Conservation (phyloP, 2,113 vertebrate species). For the Hypocryptadius cinnamomeus region DNA sequence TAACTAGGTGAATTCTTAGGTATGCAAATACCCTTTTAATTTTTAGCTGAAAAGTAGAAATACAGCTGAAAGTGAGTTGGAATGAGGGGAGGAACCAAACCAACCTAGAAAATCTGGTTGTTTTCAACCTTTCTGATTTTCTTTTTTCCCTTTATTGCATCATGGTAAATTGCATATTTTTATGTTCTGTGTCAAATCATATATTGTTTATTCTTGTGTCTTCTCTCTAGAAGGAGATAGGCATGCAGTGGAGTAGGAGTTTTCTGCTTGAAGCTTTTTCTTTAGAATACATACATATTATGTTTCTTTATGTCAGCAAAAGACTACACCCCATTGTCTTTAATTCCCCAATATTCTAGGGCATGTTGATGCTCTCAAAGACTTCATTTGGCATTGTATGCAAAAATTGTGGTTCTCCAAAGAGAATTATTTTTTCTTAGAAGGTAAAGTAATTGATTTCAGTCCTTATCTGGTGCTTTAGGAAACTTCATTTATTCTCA, state of each 20-base stretch:
- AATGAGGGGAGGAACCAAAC: not conserved
- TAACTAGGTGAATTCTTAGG: not conserved
- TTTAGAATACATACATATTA: not conserved
- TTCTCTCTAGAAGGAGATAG: not conserved
- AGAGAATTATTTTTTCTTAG: not conserved
- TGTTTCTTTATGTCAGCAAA: not conserved
- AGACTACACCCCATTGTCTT: not conserved
- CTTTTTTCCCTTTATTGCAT: not conserved
- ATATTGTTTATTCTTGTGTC: not conserved
- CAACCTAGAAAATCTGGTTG: not conserved
- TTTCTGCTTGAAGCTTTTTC: not conserved
- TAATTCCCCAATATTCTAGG: not conserved
- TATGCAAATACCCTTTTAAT: not conserved
- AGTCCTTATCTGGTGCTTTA: not conserved
- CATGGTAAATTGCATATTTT: not conserved
- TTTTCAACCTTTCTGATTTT: not conserved
- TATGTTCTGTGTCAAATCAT: not conserved
- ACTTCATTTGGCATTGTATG: not conserved
- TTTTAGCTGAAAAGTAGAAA: not conserved
- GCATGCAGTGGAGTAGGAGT: not conserved
- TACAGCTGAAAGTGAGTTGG: not conserved
- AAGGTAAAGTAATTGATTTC: not conserved
- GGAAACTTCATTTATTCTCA: not conserved
- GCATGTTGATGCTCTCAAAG: not conserved
- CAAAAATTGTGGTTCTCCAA: not conserved